Evolutionary conservation across 2,888 invertebrate genomes (phyloP).

Genomic region (Netelia melanura): DNA sequence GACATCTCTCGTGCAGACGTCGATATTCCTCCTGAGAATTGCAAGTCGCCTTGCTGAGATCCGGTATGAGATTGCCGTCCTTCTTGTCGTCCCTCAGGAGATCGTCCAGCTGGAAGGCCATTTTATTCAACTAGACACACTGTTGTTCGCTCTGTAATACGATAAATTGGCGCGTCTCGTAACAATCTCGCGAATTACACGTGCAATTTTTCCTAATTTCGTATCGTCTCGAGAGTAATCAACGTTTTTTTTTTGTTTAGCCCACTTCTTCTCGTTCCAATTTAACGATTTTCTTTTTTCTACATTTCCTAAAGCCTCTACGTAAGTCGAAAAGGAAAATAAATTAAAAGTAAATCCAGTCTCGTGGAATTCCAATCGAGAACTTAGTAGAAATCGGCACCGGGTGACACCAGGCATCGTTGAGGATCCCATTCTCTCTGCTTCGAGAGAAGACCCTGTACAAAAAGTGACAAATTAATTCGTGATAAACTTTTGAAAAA

Average conservation of each 20-base stretch:
- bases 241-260: constrained; percentile 26
- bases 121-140: constrained; percentile 75
- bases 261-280: constrained; percentile 64
- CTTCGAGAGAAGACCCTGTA: constrained; percentile 85
- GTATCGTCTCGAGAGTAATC: constrained; percentile 61
- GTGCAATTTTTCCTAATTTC: constrained; percentile 33
- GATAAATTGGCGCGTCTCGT: constrained; percentile 65
- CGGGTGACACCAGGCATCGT: constrained; percentile 79
- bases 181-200: constrained; percentile 22
- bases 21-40: constrained; percentile 93
- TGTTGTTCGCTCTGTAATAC: constrained; percentile 69
- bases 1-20: constrained; percentile 93
- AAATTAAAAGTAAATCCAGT: constrained; percentile 64
- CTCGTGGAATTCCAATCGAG: constrained; percentile 36
- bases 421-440: constrained; percentile 86
- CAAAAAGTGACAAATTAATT: constrained; percentile 48
- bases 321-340: constrained; percentile 67
- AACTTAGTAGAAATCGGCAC: constrained; percentile 78
- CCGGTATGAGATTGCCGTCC: constrained; percentile 93
- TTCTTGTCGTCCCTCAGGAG: constrained; percentile 92
- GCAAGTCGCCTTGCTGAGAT: constrained; percentile 92
- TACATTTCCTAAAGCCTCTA: constrained; percentile 55
- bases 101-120: constrained; percentile 92
- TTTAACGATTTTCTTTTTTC: constrained; percentile 66
- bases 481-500: too few relatives aligned